Conservation (phyloP, 2,888 invertebrate genomes). For the Catocala sponsa region DNA sequence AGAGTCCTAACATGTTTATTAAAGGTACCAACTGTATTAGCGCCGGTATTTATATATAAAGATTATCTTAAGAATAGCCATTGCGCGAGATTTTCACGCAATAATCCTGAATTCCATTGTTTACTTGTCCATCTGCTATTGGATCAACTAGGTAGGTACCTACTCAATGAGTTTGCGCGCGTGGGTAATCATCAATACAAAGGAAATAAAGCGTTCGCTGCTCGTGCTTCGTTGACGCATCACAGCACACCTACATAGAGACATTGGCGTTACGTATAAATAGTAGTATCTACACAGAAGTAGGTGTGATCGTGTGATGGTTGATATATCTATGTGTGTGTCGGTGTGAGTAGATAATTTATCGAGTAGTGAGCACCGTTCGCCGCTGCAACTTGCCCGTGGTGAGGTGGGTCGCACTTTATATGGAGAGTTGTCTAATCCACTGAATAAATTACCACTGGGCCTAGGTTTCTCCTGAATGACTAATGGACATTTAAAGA, state of each 20-base stretch:
- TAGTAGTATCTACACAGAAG: conserved; percentile 27
- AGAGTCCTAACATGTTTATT: too few relatives aligned
- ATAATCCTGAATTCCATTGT: not conserved
- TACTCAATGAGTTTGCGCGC: conserved; percentile 31
- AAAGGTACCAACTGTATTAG: too few relatives aligned
- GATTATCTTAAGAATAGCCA: not conserved
- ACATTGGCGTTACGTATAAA: conserved; percentile 55
- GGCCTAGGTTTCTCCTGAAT: conserved; percentile 82
- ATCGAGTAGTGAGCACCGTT: conserved; percentile 65
- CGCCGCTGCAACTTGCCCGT: conserved; percentile 46
- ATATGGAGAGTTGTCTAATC: conserved; percentile 83
- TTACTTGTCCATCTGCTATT: not conserved
- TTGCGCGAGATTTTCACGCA: not conserved
- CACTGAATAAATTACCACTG: conserved; percentile 79
- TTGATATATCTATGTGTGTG: conserved; percentile 35
- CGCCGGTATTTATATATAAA: too few relatives aligned
- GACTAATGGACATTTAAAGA: conserved; percentile 78
- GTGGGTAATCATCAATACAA: conserved; percentile 65
- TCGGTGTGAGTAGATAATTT: conserved; percentile 74
- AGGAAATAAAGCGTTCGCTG: conserved; percentile 58
- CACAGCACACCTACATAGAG: conserved; percentile 47
- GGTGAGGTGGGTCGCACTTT: conserved; percentile 77
- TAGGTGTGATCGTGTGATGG: conserved; percentile 48
- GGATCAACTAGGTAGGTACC: not conserved
- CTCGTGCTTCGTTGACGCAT: conserved; percentile 56